Conservation (phyloP, 2,797 vertebrate species). For the Champsocephalus esox region DNA sequence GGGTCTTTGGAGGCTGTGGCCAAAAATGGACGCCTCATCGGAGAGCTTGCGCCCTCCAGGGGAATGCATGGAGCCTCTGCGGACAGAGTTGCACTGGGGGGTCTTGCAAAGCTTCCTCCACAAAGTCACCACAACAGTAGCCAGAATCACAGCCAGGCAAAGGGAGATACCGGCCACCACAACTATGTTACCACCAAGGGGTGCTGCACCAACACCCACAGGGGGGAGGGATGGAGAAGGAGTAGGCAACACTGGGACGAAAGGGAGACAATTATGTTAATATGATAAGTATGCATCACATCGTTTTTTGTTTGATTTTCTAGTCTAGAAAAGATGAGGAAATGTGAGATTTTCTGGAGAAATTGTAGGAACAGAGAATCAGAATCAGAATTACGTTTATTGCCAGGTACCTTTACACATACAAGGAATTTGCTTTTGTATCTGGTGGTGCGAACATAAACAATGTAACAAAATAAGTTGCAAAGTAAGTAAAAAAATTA, state of each 20-base stretch:
- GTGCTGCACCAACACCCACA: constrained; percentile 29
- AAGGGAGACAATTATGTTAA: constrained; percentile 15
- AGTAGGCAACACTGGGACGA: constrained; percentile 51
- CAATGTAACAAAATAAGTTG: too few species aligned
- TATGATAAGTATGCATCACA: background rate
- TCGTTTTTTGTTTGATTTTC: background rate
- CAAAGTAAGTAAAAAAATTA: too few species aligned
- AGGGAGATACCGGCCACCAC: constrained; percentile 92
- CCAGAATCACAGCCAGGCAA: constrained; percentile 92
- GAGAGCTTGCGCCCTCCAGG: constrained; percentile 91
- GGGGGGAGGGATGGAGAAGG: constrained; percentile 69
- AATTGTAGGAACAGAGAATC: background rate
- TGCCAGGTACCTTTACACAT: too few species aligned
- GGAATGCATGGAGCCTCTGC: constrained; percentile 86
- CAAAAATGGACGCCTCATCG: constrained; percentile 93
- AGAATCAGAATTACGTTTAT: too few species aligned
- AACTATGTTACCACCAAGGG: constrained; percentile 89
- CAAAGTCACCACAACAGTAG: constrained; percentile 91
- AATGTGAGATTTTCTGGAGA: background rate
- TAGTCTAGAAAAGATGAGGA: background rate
- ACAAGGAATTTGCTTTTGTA: too few species aligned
- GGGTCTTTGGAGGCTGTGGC: constrained; percentile 87
- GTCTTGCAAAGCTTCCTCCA: constrained; percentile 92
- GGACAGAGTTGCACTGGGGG: constrained; percentile 87
- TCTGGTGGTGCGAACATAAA: too few species aligned